Percentiles rank a stretch among this genome's conserved stretches.
Conservation (phyloP, 2,888 invertebrate species). For the Erebia ligea region DNA sequence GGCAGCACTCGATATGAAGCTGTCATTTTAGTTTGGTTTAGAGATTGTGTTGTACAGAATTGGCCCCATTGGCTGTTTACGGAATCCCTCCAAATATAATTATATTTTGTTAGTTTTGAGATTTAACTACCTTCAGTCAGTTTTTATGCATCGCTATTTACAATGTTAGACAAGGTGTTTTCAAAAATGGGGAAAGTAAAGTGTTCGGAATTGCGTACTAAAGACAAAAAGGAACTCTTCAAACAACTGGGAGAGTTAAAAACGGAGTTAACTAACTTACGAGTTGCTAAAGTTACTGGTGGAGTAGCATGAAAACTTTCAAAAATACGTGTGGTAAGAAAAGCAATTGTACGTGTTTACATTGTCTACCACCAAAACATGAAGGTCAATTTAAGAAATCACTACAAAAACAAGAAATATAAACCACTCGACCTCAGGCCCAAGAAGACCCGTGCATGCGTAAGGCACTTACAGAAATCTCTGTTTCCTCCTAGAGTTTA, state of each 20-base stretch:
- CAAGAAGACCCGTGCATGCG: slow-evolving; percentile 99
- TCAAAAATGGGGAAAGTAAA: slow-evolving; percentile 99
- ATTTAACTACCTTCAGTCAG: too few relatives aligned
- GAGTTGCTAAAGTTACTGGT: slow-evolving; percentile 99
- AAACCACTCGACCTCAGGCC: slow-evolving; percentile 98
- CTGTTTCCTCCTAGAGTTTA: slow-evolving; percentile 95
- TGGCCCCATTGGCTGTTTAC: neutral
- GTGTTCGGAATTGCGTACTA: slow-evolving; percentile 96
- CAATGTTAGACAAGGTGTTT: too few relatives aligned
- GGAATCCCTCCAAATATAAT: too few relatives aligned
- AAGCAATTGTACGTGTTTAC: slow-evolving; percentile 98
- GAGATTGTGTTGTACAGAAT: too few relatives aligned
- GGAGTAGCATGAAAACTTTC: slow-evolving; percentile 99
- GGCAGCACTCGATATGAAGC: too few relatives aligned
- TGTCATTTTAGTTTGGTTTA: too few relatives aligned
- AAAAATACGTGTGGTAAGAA: slow-evolving; percentile 98
- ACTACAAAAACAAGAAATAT: slow-evolving; percentile 97
- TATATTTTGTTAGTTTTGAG: neutral
- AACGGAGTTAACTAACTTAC: slow-evolving; percentile 96
- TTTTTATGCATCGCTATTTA: too few relatives aligned
- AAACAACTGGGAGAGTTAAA: slow-evolving; percentile 99
- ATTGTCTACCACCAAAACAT: slow-evolving; percentile 99
- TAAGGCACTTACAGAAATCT: slow-evolving; percentile 92
- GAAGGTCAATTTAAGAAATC: slow-evolving; percentile 97
- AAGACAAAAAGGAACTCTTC: slow-evolving; percentile 98